Evolutionary conservation across 2,888 invertebrate genomes (phyloP), one percentile per base, ranked within the genome.

Genomic region (Phymatocera aterrima): DNA sequence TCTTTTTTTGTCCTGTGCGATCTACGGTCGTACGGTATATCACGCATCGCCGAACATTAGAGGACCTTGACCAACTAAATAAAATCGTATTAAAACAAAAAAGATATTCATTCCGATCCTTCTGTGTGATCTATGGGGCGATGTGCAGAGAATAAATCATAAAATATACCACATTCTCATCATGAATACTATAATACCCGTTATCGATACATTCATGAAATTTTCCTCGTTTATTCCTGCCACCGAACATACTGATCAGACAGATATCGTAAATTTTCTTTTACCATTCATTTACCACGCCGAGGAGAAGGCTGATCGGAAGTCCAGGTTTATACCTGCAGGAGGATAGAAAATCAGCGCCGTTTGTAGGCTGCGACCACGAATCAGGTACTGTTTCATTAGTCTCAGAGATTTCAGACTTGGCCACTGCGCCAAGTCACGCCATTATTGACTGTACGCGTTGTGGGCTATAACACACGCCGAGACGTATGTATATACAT

Each of bases 391-490:
- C 57, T 40, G n/a, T 37, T 57, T 57, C 40, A 60, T 72, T 28
- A 31, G 72, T 51, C 51, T 54, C 51, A 2, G 34, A 57, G 75
- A 57, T 75, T 75, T 57, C 57, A 40, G 75, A 57, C 57, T 75
- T 75, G 75, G 75, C 57, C 21, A 54, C 37, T n/a, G 31, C 24
- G 75, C 57, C 57, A 75, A 75, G 43, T 37, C 21, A 24, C 60
- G 75, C 24, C 24, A 48, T 75, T 57, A 75, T 57, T 21, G 57
- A 51, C 18, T 18, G 34, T 28, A 46, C 31, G 28, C 68, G 68
- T 10, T 68, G 43, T 28, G 12, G 28, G 43, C 15, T 68, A 28
- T 65, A 28, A 3, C 2, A 10, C 34, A 4, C 28, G 15, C 28
- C 57, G 28, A 3, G 12, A 28, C 4, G 40, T 40, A 40, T 40